A percentile compares a stretch with the other conserved stretches of the same genome.
phyloP scores from a whole-genome alignment of 2,113 vertebrate species.

The Psophia crepitans region DNA sequence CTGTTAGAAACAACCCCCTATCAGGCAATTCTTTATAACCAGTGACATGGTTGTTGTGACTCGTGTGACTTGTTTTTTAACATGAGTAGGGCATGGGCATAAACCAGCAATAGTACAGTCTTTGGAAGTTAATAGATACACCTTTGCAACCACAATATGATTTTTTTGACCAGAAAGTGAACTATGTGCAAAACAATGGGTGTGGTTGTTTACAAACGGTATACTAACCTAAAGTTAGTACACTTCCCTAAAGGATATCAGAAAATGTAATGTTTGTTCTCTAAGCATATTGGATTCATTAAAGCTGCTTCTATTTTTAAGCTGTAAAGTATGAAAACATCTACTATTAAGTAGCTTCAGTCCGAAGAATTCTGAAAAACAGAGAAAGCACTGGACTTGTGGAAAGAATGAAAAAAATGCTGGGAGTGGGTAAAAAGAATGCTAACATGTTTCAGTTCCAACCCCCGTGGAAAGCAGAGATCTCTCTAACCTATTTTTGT shows the following conservation, averaged over 20 bases:
- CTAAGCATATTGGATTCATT: slow-evolving; percentile 37
- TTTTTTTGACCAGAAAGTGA: neutral
- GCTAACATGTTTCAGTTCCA: neutral
- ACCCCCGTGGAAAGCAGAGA: neutral
- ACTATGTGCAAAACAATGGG: neutral
- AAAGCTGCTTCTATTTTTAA: slow-evolving; percentile 45
- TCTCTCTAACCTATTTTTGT: neutral
- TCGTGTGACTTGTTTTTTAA: neutral
- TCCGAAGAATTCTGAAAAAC: neutral
- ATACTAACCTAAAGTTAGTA: neutral
- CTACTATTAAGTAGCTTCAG: slow-evolving; percentile 5
- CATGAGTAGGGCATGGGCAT: neutral
- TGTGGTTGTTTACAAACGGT: neutral
- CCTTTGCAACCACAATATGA: neutral
- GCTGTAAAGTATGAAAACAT: slow-evolving; percentile 22
- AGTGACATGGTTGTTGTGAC: neutral
- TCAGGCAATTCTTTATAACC: neutral
- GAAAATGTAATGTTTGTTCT: neutral
- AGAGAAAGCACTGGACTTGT: neutral
- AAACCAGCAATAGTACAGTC: neutral
- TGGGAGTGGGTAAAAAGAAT: slow-evolving; percentile 44
- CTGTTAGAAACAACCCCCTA: neutral
- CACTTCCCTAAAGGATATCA: neutral
- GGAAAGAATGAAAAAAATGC: slow-evolving; percentile 51
- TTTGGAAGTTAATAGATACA: neutral